Percentiles rank a stretch among this genome's conserved stretches.
phyloP scores from a whole-genome alignment of 2,113 vertebrate genomes.

The Thunnus maccoyii region DNA sequence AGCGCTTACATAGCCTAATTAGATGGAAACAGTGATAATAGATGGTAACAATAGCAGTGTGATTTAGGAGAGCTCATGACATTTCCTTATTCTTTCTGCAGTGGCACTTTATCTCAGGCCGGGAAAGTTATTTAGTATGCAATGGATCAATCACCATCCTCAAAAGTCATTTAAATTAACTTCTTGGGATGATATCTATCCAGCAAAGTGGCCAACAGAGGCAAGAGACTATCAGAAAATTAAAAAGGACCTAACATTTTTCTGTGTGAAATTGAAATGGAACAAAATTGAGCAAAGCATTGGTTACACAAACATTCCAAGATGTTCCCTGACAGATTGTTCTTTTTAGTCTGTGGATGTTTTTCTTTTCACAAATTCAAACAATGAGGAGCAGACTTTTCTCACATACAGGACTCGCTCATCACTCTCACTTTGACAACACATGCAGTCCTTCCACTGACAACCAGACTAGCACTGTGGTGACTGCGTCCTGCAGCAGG shows the following conservation, averaged over 20 bases:
- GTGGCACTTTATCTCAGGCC: conserved; percentile 64
- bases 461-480: conserved; percentile 18
- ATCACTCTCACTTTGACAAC: conserved; percentile 40
- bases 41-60: conserved; percentile 51
- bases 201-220: conserved; percentile 67
- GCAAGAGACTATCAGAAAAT: conserved; percentile 79
- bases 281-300: conserved; percentile 58
- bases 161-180: conserved; percentile 82
- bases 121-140: conserved; percentile 78
- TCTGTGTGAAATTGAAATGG: conserved; percentile 66
- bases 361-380: conserved; percentile 50
- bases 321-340: conserved; percentile 62
- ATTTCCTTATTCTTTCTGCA: conserved; percentile 68
- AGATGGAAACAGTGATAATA: conserved; percentile 60
- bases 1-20: conserved; percentile 46
- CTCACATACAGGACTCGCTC: conserved; percentile 1
- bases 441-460: conserved; percentile 31
- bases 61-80: conserved; percentile 62
- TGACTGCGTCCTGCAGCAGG: conserved; percentile 32
- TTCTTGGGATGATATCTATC: conserved; percentile 76
- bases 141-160: conserved; percentile 74
- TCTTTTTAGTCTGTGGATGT: conserved; percentile 34
- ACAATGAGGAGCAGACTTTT: conserved; percentile 28
- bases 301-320: conserved; percentile 54
- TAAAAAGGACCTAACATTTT: conserved; percentile 67